Evolutionary conservation across 2,797 vertebrate genomes (phyloP).

Genomic region (Sebastes melanostomus): DNA sequence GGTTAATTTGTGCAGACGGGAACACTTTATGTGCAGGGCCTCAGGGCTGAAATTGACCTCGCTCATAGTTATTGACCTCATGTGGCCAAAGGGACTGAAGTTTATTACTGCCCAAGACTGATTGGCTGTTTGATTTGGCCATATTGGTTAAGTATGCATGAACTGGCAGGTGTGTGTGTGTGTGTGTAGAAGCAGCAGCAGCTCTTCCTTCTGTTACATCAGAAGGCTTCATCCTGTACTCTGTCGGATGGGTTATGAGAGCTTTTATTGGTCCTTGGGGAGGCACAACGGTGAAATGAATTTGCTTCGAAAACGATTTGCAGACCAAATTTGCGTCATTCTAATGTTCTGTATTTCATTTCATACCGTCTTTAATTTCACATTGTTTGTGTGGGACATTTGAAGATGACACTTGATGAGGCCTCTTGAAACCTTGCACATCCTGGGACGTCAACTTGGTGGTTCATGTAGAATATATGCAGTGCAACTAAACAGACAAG

Average conservation of each 20-base stretch:
- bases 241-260: slow-evolving; percentile 11
- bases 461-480: neutral
- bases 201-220: neutral
- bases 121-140: slow-evolving; percentile 23
- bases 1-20: slow-evolving; percentile 7
- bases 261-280: slow-evolving; percentile 26
- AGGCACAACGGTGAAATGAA: slow-evolving; percentile 16
- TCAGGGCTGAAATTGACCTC: slow-evolving; percentile 5
- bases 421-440: neutral
- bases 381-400: neutral
- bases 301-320: slow-evolving; percentile 24
- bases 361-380: neutral
- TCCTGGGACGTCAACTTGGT: neutral
- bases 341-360: neutral
- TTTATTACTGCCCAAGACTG: slow-evolving; percentile 16
- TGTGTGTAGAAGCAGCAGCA: neutral
- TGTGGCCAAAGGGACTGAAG: neutral
- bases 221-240: slow-evolving; percentile 1
- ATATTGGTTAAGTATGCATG: slow-evolving; percentile 44
- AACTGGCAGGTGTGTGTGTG: neutral
- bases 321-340: neutral
- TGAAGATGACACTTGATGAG: neutral
- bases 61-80: slow-evolving; percentile 24
- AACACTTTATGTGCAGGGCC: neutral
- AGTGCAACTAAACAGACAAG: neutral